A percentile compares a stretch with the other conserved stretches of the same genome.
These are phyloP conservation scores for Brachionus sp. DNA, from an alignment of 1,140 invertebrate species.

Conservation along the genomic window DNA sequence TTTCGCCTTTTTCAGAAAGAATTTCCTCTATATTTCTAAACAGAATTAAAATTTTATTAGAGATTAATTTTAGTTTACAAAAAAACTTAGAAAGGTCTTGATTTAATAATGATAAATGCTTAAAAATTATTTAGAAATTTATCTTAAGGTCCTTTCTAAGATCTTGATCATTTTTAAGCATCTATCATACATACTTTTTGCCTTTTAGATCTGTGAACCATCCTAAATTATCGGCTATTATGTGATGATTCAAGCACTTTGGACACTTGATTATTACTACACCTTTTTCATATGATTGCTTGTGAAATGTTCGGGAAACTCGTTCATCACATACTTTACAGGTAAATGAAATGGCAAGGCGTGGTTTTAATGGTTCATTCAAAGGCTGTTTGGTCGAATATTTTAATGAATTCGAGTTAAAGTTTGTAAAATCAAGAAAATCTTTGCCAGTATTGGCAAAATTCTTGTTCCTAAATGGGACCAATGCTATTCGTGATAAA, in stretches of 20 bases:
- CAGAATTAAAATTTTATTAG: slow-evolving; percentile 17
- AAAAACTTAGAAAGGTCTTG: not conserved
- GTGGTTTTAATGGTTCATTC: slow-evolving; percentile 18
- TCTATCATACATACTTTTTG: slow-evolving; percentile 60
- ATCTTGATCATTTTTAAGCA: slow-evolving; percentile 3
- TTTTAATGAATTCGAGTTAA: not conserved
- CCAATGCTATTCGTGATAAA: not conserved
- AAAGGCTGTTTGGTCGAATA: not conserved
- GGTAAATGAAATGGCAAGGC: slow-evolving; percentile 63
- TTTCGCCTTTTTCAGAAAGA: slow-evolving; percentile 76
- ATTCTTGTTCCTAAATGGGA: not conserved
- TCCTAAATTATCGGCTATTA: slow-evolving; percentile 85
- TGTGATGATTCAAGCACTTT: slow-evolving; percentile 77
- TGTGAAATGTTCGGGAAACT: slow-evolving; percentile 74
- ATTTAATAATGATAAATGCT: slow-evolving; percentile 15
- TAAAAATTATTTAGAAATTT: not conserved
- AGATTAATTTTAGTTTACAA: not conserved
- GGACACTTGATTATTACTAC: slow-evolving; percentile 81
- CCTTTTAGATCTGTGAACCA: slow-evolving; percentile 76
- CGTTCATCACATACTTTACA: slow-evolving; percentile 77
- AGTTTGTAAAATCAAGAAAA: not conserved
- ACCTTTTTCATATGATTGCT: slow-evolving; percentile 77
- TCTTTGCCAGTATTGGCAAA: not conserved
- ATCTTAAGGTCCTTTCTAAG: not conserved
- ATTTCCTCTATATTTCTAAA: slow-evolving; percentile 76